Evolutionary conservation across 2,797 vertebrate genomes (phyloP).

Genomic region (Simalia tracyae): DNA sequence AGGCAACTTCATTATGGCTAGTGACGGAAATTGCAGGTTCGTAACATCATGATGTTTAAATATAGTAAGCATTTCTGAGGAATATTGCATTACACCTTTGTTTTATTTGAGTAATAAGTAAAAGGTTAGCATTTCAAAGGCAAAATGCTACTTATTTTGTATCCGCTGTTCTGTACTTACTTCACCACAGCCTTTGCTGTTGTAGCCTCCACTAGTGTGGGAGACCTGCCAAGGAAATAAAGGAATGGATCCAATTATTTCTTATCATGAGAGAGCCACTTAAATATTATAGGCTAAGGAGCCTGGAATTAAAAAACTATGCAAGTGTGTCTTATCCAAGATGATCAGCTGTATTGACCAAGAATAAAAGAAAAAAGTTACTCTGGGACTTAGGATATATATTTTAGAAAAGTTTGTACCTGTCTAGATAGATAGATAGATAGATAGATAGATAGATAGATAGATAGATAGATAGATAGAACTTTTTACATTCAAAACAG

Average conservation of each 20-base stretch:
- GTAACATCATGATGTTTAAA: background rate
- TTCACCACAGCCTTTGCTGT: slow-evolving; percentile 53
- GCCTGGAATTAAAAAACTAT: background rate
- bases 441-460: background rate
- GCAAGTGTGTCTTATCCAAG: background rate
- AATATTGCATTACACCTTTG: background rate
- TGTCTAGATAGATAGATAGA: background rate
- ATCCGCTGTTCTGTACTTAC: slow-evolving; percentile 47
- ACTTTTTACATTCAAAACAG: background rate
- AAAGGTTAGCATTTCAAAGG: background rate
- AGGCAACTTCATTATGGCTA: background rate
- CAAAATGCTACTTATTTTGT: background rate
- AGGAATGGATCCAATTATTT: slow-evolving; percentile 49
- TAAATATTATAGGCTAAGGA: slow-evolving; percentile 4
- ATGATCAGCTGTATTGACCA: background rate
- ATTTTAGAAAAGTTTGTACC: background rate
- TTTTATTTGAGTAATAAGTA: background rate
- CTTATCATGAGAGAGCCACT: background rate
- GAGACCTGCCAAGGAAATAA: slow-evolving; percentile 43
- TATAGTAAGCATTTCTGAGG: background rate
- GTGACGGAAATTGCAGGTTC: background rate
- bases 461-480: background rate
- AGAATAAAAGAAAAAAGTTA: background rate
- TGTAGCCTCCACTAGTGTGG: slow-evolving; percentile 44
- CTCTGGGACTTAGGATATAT: no score